Base-by-base conservation (phyloP, 1,140 invertebrate species). In the Cotesia chilonis region DNA sequence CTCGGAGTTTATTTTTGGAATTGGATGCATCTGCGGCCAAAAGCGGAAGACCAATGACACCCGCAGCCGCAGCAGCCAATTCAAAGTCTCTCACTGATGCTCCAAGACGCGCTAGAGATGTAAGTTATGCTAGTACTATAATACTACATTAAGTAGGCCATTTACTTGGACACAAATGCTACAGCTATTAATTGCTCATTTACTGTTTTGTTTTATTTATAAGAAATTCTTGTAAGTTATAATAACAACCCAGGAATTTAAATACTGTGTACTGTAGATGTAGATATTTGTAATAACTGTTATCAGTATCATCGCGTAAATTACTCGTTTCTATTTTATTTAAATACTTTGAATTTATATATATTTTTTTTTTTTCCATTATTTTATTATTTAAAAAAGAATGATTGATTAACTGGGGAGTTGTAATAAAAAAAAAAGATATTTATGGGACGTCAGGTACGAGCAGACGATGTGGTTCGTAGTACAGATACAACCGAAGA, bases 1-100 rank as follows among this genome's bases (percentile, higher is more conserved):
- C 95, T 0, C 90, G 95, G 17, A 94, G 91, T 47, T 88, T 96
- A 59, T 97, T 96, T 83, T 86, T 95, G 85, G 92, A 96, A 86
- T 83, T 97, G 73, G 95, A 97, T 80, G 94, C 94, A 88, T 90
- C 81, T 81, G 82, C 84, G 6, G 83, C 85, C n/a, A 87, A 88
- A 79, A 83, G 79, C 41, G 82, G 86, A 71, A 76, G 84, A 75
- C 83, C 85, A n/a, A 83, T 87, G 63, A 85, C 82, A 66, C 83
- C 83, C 4, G 81, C 84, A 20, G 20, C 17, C 17, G 84, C 83
- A 4, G 81, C 84, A 20, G 20, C 17, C 20, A 84, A 81, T 73
- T 78, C 87, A 0, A 90, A 89, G 79, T 85, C 83, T 68, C 77
- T 86, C 61, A 81, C 86, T 55, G 87, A 87, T 35, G 78, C 82